Evolutionary conservation across 2,888 invertebrate species (phyloP), one percentile per base, ranked within the genome.

Genomic region (Odiellus spinosus): DNA sequence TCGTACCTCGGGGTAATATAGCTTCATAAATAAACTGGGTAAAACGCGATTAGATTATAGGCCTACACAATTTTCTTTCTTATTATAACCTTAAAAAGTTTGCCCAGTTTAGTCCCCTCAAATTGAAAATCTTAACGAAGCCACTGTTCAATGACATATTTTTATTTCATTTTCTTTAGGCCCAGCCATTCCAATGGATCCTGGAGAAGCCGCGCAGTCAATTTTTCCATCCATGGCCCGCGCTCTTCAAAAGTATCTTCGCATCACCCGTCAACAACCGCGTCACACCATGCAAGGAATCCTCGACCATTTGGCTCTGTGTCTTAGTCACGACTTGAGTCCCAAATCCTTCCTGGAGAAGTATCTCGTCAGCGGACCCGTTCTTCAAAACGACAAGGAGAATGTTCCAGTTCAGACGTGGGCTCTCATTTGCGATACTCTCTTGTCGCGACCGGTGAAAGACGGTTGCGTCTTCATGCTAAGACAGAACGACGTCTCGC

Each of bases 151-250:
- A 33, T 33, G 17, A 36, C 4, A 36, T 36, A 15, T 36, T 36
- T 36, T 36, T 11, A 5, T 36, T 36, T 17, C 14, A 26, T 26
- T 26, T 26, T 26, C 26, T 6, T 2, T 52, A 66, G 77, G 81
- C 26, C 80, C 85, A 33, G 82, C 85, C 0, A 76, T 82, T 50
- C 82, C 84, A 0, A 80, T 98, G 72, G 90, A 93, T 62, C 83
- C 95, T 0, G 78, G 86, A 59, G 95, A 95, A 69, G 95, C 96
- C 3, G 96, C 96, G 0, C 88, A 91, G 65, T 90, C 95, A 0
- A 88, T 98, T 47, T 96, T 98, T 64, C 95, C 95, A 2, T 90
- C 91, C 6, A 80, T 98, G 73, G 90, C 95, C 0, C 76, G 93
- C 48, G 86, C 96, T 2, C 71, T 98, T 54, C 95, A 95, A 70